Evolutionary conservation across 2,113 vertebrate genomes (phyloP), one percentile per base, ranked within the genome.

Genomic region (Gadus chalcogrammus): DNA sequence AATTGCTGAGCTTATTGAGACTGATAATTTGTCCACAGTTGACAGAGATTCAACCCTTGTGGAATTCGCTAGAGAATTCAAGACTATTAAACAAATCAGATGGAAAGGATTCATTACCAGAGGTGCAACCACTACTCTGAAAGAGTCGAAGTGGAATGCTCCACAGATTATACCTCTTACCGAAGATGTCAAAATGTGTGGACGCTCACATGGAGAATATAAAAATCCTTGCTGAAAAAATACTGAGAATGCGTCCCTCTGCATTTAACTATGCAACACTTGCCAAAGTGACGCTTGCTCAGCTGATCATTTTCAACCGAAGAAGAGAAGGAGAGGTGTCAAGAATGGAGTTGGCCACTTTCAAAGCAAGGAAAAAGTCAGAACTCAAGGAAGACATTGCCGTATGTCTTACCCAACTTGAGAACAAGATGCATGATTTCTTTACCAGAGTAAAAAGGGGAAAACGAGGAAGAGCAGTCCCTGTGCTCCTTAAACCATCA

Each of bases 251-350:
- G 0, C 24, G 16, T 31, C 70, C 73, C 15, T 73, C 71, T 35
- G 60, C 67, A 28, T 48, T 72, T 5, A 69, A n/a, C 58, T 75
- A 70, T 17, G 15, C 35, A 67, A 28, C 59, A 48, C 75, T 83
- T 15, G 72, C 71, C 9, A 68, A 74, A 22, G 75, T 81, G 17
- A 78, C 65, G 4, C 62, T 77, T 42, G 55, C 74, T 9, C 73
- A 76, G 62, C 15, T 72, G 5, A 82, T 79, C 24, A 53, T 79
- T 31, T 82, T 82, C 58, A 79, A 81, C 31, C 63, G 65, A 71
- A 74, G 71, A 79, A 74, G 71, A 79, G 74, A 65, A 63, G 72
- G 75, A 42, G 79, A 74, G 20, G 75, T 80, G 1, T 70, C 75
- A 59, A 16, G 55, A 18, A 79, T 82, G 80, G 56, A 53, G 53